Base-by-base conservation (phyloP, 2,113 vertebrate genomes). In the Datnioides undecimradiatus region DNA sequence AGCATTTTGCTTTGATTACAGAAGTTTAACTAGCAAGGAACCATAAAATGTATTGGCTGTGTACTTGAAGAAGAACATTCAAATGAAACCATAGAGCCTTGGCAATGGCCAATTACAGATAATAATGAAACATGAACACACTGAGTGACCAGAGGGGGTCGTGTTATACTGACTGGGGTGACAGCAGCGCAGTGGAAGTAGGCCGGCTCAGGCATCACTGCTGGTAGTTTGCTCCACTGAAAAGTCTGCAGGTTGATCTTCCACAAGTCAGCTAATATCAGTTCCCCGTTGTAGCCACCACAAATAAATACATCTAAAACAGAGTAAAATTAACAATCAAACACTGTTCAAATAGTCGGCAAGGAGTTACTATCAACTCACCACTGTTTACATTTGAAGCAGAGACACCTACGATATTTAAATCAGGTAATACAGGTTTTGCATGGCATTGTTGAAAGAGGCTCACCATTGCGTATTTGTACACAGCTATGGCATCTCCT, bases 141-240 rank as follows among this genome's bases (percentile, higher is more conserved):
- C 8, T 43, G 31, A 31, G 19, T 36, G 31, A 19, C 31, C 2
- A 8, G 1, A 43, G n/a, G n/a, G 21, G 14, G 0, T 17, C 0
- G 21, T 7, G 27, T 48, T 43, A 12, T 55, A 95, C 97, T 95
- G 48, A 99, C 98, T 7, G 98, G 98, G 11, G 98, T 99, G 57
- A 99, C 97, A 38, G 98, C 97, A 82, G 98, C 98, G 57, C 98
- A 99, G 95, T 99, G 97, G 88, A 99, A 99, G 90, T 99, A 99
- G 12, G 97, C 97, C 0, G 98, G 98, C 85, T 99, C 98, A 0
- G 98, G 98, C 98, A 99, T 99, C 45, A 94, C 78, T 0, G 96
- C 98, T 6, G 97, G 97, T 2, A 99, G 96, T 89, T 95, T 98
- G 17, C 95, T 95, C 98, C 98, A 99, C 84, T 99, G 97, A 84